Evolutionary conservation across 2,113 vertebrate genomes (phyloP), one percentile per base, ranked within the genome.

Genomic region (Talpa occidentalis): DNA sequence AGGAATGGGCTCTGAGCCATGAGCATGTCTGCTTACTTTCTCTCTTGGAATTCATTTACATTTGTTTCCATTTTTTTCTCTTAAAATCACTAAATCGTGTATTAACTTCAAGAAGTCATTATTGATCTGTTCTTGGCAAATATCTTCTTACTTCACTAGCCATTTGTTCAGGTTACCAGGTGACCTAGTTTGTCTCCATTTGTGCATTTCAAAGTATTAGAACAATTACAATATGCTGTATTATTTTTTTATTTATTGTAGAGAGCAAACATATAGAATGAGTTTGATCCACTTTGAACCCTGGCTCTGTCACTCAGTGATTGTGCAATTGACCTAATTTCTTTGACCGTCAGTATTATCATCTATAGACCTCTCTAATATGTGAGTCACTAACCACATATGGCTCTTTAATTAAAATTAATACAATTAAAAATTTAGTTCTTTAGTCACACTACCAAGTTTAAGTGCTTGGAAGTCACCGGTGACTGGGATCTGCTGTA

Each of bases 361-460:
- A 19, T 67, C 59, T 30, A 54, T 3, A 86, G 49, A 8, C 24
- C 15, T 69, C 16, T 37, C 32, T 3, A 64, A 30, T 22, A 42
- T 15, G 77, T 44, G 35, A 69, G 52, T 67, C 64, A 64, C 54
- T 78, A 40, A 5, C 42, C 28, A 56, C 40, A 59, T 37, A 4
- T 64, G 35, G 22, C 40, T 56, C 42, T 85, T 64, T 73, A 88
- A 59, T 72, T 56, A 60, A 89, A 67, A 90, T 74, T 35, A 91
- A 88, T 32, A 73, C 73, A 83, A 93, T 69, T 47, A 32, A 77
- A 94, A 86, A 78, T 12, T 52, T 77, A 90, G 19, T 73, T 64
- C 28, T 26, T 69, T 4, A 15, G 69, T 82, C 42, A 60, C 70
- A 90, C 6, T 54, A 35, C 42, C 78, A 88, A 70, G 49, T 79